Conservation (phyloP, 2,113 vertebrate genomes). For the Proterorhinus semilunaris region DNA sequence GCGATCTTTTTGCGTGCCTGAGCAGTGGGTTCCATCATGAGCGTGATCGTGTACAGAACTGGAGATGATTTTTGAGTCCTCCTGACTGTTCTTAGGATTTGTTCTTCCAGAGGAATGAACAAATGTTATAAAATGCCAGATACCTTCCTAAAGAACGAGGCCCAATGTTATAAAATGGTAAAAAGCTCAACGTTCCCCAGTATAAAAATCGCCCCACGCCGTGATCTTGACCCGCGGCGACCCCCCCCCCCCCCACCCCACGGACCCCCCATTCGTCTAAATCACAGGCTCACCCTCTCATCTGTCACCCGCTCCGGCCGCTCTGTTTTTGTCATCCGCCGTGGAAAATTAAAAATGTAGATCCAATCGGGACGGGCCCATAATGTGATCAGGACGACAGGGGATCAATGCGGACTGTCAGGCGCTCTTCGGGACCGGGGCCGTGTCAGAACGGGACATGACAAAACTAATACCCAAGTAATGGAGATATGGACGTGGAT, state of each 20-base stretch:
- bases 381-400: conserved; percentile 72
- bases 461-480: not conserved
- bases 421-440: conserved; percentile 27
- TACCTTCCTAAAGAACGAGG: too few species aligned
- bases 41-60: too few species aligned
- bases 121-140: too few species aligned
- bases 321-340: conserved; percentile 49
- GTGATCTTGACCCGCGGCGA: not conserved
- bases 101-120: too few species aligned
- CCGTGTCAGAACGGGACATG: conserved; percentile 27
- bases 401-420: conserved; percentile 61
- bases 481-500: not conserved
- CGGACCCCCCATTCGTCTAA: conserved; percentile 27
- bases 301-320: conserved; percentile 35
- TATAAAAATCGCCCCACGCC: not conserved
- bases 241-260: too few species aligned
- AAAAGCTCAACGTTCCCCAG: not conserved
- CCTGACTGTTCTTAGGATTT: too few species aligned
- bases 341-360: conserved; percentile 71
- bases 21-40: too few species aligned
- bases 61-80: too few species aligned
- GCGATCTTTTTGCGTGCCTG: too few species aligned
- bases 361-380: conserved; percentile 55
- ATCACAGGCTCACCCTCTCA: conserved; percentile 43
- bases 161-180: too few species aligned